Base-by-base conservation (phyloP, 1,140 invertebrate genomes). In the Pectinophora gossypiella region DNA sequence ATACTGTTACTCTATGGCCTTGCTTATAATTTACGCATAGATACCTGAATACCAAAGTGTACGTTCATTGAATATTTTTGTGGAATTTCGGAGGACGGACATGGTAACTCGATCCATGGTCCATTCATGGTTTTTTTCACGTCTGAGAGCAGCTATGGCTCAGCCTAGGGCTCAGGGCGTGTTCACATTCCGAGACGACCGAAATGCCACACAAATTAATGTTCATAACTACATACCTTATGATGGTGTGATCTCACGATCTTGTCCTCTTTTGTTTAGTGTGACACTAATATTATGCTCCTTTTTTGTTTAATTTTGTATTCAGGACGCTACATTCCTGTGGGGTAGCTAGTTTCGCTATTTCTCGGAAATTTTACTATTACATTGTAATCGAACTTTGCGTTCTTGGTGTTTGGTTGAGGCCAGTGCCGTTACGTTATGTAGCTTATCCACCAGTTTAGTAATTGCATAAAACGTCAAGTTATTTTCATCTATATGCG, bases 131-230 rank as follows among this genome's bases (percentile, higher is more conserved):
- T 27, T 49, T 55, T 49, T 54, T 46, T 40, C 45, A 19, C 15
- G 36, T 1, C 46, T 36, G 16, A 47, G 27, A 40, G 19, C 19
- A 19, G n/a, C n/a, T n/a, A n/a, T n/a, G n/a, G n/a, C n/a, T n/a
- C n/a, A n/a, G 45, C 21, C 48, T 19, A 54, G 13, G 22, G 22
- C 54, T 38, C 2, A 22, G 49, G 52, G 54, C 42, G 52, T 59
- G 56, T 52, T 57, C 54, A 49, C 19, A 58, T 66, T 65, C 59
- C 47, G 48, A 49, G 59, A 59, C 55, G 32, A 40, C 32, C 55
- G 27, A 61, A 60, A 64, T 67, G 42, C 56, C 59, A 50, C 46
- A 65, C 57, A 63, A 67, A 72, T 69, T 69, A 60, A 59, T 53
- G 35, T 38, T 56, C 53, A 44, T 54, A 62, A 60, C 52, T 32